Evolutionary conservation across 30 jellyfish, hydroid and myxozoan species (phyloP), one percentile per base, ranked within the genome.

Genomic region (Aurelia coerulea): DNA sequence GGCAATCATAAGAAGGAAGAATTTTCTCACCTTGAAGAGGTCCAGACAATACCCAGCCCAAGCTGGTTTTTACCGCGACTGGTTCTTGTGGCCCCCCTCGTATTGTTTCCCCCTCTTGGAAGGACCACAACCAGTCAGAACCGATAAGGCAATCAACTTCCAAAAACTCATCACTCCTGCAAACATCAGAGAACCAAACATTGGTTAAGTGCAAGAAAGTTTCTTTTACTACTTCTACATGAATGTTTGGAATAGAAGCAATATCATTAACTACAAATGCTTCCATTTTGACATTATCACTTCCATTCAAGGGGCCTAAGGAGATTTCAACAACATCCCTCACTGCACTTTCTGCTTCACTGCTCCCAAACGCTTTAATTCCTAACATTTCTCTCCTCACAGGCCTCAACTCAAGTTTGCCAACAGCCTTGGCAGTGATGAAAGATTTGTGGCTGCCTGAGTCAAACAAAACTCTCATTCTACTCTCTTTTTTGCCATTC

Each of bases 381-480:
- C 88, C 81, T 4, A 84, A 51, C 13, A 16, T 2, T 58, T 83
- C 81, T 68, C 56, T 84, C 79, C 93, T 58, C 82, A 84, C 93
- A 3, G 93, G 93, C 94, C 83, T 59, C 63, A 85, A 56, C 4
- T 52, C 76, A 33, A 73, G 81, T 74, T 74, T 73, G 74, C 94
- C 18, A 35, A 85, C 94, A 59, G 88, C 94, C 74, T 74, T 62
- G 46, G 88, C 94, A 8, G 92, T 73, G 86, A 85, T 85, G 83
- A 85, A 74, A 10, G 89, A 58, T 74, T 74, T 74, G 34, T 73
- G 94, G 82, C 83, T 85, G 17, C 94, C 83, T 62, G 88, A 19
- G 64, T 85, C 88, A 52, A 85, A 85, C 72, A 85, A 35, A 17
- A 73, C 94, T 74, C 94, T 74, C 89, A 85, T 58, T 16, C 76